Evolutionary conservation across 2,888 invertebrate species (phyloP).

Genomic region (Callosobruchus maculatus): DNA sequence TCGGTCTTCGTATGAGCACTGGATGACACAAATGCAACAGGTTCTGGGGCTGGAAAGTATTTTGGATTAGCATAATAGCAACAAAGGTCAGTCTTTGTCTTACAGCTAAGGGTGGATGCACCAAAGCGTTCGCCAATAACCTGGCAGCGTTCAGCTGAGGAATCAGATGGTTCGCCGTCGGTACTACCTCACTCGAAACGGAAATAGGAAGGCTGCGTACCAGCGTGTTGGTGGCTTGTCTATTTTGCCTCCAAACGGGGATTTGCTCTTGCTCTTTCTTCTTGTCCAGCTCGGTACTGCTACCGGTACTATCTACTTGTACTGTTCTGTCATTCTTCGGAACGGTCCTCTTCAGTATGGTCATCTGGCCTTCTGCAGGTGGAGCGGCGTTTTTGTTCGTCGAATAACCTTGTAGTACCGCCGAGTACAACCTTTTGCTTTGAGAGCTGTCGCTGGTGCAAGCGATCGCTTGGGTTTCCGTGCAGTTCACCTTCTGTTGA

Average conservation of each 20-base stretch:
- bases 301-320: slow-evolving; percentile 13
- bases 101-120: slow-evolving; percentile 5
- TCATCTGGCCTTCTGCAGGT: slow-evolving; percentile 19
- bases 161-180: background rate
- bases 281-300: slow-evolving; percentile 13
- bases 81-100: slow-evolving; percentile 12
- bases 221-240: slow-evolving; percentile 2
- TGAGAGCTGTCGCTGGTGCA: slow-evolving; percentile 3
- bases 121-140: background rate
- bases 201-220: background rate
- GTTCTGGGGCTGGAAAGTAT: slow-evolving; percentile 20
- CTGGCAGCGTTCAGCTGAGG: background rate
- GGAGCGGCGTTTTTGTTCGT: slow-evolving; percentile 18
- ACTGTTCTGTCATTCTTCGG: slow-evolving; percentile 11
- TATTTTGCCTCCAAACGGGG: background rate
- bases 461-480: slow-evolving; percentile 1
- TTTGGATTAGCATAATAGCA: slow-evolving; percentile 18
- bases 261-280: slow-evolving; percentile 5
- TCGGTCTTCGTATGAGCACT: background rate
- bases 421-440: slow-evolving; percentile 40
- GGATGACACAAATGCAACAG: slow-evolving; percentile 12
- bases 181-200: background rate
- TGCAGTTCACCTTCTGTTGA: slow-evolving; percentile 18
- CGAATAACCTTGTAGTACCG: slow-evolving; percentile 43
- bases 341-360: slow-evolving; percentile 18